Evolutionary conservation across 2,888 invertebrate species (phyloP).

Genomic region (Stenurella melanura): DNA sequence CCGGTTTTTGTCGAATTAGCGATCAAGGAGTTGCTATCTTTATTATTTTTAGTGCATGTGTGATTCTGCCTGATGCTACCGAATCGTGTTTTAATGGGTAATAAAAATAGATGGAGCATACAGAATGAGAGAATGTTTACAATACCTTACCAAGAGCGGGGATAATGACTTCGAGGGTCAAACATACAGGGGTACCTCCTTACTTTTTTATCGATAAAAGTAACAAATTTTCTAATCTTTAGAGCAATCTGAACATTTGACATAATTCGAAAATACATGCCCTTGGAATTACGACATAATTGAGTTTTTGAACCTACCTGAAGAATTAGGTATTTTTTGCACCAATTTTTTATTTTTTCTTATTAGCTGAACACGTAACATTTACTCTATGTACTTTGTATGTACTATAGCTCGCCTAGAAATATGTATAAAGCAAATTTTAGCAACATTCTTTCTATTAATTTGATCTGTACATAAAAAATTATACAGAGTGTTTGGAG

Average conservation of each 20-base stretch:
- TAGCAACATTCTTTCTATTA: no score
- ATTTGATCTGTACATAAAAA: no score
- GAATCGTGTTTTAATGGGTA: constrained; percentile 20
- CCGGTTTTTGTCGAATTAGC: constrained; percentile 17
- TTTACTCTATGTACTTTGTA: no score
- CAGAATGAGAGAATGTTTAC: constrained; percentile 23
- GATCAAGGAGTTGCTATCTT: not conserved
- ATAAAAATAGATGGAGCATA: constrained; percentile 30
- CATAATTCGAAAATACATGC: not conserved
- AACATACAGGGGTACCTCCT: not conserved
- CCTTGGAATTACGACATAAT: no score
- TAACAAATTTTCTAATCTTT: not conserved
- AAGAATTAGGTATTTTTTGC: no score
- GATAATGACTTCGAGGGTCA: not conserved
- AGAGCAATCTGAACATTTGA: not conserved
- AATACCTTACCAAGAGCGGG: not conserved
- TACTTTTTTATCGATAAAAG: not conserved
- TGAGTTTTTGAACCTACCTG: no score
- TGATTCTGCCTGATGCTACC: constrained; percentile 15
- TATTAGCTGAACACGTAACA: no score
- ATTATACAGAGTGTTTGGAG: no score
- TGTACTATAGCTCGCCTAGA: no score
- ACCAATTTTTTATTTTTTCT: no score
- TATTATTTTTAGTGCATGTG: constrained; percentile 30
- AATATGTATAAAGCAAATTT: no score